These are phyloP conservation scores for Sycophila sp. DNA, from an alignment of 1,140 invertebrate genomes.

Conservation along the genomic window DNA sequence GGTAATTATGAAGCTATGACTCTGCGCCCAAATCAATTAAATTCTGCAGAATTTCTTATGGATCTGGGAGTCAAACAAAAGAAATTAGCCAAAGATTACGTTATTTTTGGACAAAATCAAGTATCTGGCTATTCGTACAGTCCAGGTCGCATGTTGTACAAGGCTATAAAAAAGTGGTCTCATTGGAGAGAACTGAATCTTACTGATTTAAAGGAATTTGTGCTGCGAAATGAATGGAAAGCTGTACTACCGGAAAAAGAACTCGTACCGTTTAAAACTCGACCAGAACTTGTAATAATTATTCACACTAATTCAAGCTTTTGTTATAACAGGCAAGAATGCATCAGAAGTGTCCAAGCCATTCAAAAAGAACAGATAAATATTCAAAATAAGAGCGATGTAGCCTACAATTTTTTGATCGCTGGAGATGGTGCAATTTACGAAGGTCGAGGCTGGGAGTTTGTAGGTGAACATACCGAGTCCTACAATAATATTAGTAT, in stretches of 20 bases:
- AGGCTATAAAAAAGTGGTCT: not conserved
- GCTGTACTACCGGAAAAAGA: conserved; percentile 67
- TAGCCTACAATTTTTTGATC: conserved; percentile 54
- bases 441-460: conserved; percentile 79
- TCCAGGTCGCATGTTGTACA: not conserved
- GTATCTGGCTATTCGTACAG: not conserved
- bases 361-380: too few species aligned
- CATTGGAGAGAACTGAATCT: too few species aligned
- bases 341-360: too few species aligned
- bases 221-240: conserved; percentile 71
- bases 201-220: conserved; percentile 47
- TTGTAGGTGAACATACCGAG: conserved; percentile 77
- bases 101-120: conserved; percentile 76
- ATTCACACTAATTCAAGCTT: too few species aligned
- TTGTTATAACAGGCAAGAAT: too few species aligned
- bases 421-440: conserved; percentile 85
- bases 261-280: conserved; percentile 42
- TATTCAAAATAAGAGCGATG: too few species aligned
- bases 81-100: conserved; percentile 71
- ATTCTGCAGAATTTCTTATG: conserved; percentile 71
- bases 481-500: conserved; percentile 78
- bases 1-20: conserved; percentile 38
- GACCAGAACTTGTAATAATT: too few species aligned
- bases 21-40: conserved; percentile 63
- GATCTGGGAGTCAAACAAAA: conserved; percentile 70